These are phyloP conservation scores for Gallinago stenura DNA, from an alignment of 2,797 vertebrate genomes.

Conservation along the genomic window DNA sequence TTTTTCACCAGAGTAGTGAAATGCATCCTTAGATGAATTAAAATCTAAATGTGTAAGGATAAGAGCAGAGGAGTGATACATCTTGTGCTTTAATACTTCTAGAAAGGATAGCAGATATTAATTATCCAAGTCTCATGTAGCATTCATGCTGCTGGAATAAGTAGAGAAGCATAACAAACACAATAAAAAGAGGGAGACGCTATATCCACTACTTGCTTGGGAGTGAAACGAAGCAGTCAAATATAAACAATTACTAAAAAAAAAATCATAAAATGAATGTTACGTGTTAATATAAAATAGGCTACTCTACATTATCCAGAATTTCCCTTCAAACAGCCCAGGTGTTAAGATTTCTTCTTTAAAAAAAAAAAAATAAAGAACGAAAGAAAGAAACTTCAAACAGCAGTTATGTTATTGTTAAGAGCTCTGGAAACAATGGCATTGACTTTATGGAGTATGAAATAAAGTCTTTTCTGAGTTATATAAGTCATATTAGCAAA, in stretches of 20 bases:
- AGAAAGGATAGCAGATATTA: conserved; percentile 14
- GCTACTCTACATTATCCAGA: not conserved
- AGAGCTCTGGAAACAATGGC: not conserved
- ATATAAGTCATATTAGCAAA: not conserved
- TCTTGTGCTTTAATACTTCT: not conserved
- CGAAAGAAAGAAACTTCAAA: not conserved
- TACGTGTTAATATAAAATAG: not conserved
- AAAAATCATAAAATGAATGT: not conserved
- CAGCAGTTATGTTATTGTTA: not conserved
- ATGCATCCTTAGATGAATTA: conserved; percentile 54
- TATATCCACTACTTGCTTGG: not conserved
- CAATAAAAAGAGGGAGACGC: not conserved
- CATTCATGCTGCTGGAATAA: not conserved
- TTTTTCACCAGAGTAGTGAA: conserved; percentile 26
- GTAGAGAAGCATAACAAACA: not conserved
- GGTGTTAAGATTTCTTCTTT: not conserved
- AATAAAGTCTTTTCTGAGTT: not conserved
- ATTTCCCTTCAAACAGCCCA: not conserved
- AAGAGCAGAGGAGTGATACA: not conserved
- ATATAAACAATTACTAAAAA: not conserved
- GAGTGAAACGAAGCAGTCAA: not conserved
- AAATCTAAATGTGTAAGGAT: conserved; percentile 6
- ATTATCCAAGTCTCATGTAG: not conserved
- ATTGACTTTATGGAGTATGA: not conserved
- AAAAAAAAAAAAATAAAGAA: not conserved